phyloP scores from a whole-genome alignment of 1,140 invertebrate genomes.

The Harlomillsia oculata region DNA sequence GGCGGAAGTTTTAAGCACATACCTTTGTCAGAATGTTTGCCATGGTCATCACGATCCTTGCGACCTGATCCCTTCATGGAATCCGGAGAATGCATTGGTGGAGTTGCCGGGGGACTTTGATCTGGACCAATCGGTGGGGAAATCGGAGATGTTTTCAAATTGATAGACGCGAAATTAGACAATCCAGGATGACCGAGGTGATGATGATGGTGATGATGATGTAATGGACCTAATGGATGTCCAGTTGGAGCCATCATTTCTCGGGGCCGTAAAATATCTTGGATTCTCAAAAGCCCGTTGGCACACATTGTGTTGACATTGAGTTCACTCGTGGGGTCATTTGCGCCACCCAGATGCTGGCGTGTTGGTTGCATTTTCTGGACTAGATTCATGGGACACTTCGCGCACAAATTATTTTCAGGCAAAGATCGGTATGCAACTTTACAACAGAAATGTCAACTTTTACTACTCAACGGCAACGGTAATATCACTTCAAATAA shows the following conservation, averaged over 20 bases:
- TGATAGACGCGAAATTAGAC: constrained; percentile 21
- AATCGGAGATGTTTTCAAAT: constrained; percentile 31
- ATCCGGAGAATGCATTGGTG: constrained; percentile 29
- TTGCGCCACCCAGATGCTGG: constrained; percentile 17
- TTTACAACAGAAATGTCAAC: neutral
- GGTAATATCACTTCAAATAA: too few relatives aligned
- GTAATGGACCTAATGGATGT: constrained; percentile 14
- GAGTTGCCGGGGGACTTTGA: constrained; percentile 35
- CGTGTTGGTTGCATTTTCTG: constrained; percentile 33
- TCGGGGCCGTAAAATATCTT: constrained; percentile 32
- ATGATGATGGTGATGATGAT: constrained; percentile 18
- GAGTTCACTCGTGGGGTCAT: constrained; percentile 21
- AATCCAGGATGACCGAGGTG: constrained; percentile 9
- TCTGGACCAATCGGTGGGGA: constrained; percentile 34
- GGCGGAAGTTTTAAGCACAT: too few relatives aligned
- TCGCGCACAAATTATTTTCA: too few relatives aligned
- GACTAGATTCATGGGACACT: constrained; percentile 26
- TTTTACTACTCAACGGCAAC: neutral
- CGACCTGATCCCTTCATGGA: constrained; percentile 19
- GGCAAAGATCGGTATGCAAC: neutral
- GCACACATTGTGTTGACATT: constrained; percentile 30
- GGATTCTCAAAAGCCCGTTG: constrained; percentile 33
- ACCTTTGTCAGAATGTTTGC: constrained; percentile 32
- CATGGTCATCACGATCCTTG: constrained; percentile 25
- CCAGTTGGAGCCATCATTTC: constrained; percentile 8